phyloP scores from a whole-genome alignment of 2,113 vertebrate genomes.

The Salvelinus namaycush region DNA sequence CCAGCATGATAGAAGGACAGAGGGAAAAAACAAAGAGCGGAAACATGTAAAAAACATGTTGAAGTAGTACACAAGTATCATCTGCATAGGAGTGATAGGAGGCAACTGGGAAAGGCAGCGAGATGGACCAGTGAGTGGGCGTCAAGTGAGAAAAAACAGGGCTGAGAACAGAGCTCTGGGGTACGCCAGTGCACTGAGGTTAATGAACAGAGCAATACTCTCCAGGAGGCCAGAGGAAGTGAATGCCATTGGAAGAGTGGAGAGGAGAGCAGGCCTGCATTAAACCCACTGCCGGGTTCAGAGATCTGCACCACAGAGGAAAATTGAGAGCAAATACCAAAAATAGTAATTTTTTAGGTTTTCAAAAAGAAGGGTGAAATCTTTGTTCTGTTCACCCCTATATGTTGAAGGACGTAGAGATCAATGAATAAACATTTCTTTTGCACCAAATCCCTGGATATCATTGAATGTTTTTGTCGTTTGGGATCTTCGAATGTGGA shows the following conservation, averaged over 20 bases:
- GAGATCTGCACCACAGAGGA: background rate
- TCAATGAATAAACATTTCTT: background rate
- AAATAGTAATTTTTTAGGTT: background rate
- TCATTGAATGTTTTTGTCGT: no score
- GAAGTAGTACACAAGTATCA: slow-evolving; percentile 31
- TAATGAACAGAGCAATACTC: slow-evolving; percentile 59
- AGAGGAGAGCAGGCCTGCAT: slow-evolving; percentile 11
- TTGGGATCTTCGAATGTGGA: no score
- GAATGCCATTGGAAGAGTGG: slow-evolving; percentile 28
- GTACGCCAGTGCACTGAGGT: slow-evolving; percentile 43
- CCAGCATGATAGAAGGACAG: slow-evolving; percentile 44
- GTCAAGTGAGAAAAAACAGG: slow-evolving; percentile 42
- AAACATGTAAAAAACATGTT: slow-evolving; percentile 9
- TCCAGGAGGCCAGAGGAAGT: slow-evolving; percentile 9
- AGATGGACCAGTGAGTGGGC: slow-evolving; percentile 30
- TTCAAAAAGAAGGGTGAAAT: background rate
- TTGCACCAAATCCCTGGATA: no score
- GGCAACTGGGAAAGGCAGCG: slow-evolving; percentile 46
- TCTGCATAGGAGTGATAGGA: slow-evolving; percentile 33
- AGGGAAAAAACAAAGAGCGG: slow-evolving; percentile 3
- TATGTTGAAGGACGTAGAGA: background rate
- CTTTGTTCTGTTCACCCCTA: background rate
- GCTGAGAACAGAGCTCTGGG: slow-evolving; percentile 34
- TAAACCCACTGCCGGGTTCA: background rate
- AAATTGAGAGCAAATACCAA: background rate